These are phyloP conservation scores for Acropora tenuis DNA, from an alignment of 64 coral and sea anemone species.

Conservation along the genomic window DNA sequence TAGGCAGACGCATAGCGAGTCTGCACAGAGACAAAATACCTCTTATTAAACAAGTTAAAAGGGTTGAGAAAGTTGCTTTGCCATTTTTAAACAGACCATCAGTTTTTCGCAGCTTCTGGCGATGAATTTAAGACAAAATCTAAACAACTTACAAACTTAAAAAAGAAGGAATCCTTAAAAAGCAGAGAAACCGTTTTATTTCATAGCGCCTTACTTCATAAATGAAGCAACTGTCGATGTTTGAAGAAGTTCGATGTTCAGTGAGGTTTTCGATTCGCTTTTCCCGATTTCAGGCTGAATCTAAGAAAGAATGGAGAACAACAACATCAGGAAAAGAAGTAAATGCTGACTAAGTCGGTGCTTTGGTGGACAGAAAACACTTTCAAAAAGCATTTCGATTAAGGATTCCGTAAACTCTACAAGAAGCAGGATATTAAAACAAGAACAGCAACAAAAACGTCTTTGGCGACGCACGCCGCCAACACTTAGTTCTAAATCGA, in stretches of 20 bases:
- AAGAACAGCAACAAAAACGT: background rate
- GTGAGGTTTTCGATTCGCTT: background rate
- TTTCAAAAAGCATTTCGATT: background rate
- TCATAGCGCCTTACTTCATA: conserved; percentile 22
- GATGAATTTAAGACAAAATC: too few species aligned
- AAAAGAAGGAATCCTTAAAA: background rate
- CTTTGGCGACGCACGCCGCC: too few species aligned
- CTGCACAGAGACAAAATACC: background rate
- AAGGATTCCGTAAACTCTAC: background rate
- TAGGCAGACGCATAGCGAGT: conserved; percentile 13
- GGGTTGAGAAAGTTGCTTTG: background rate
- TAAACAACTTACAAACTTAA: too few species aligned
- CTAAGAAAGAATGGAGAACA: background rate
- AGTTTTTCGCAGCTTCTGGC: background rate
- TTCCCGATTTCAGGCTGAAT: background rate
- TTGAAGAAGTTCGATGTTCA: conserved; percentile 4
- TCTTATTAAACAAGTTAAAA: background rate
- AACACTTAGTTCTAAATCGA: too few species aligned
- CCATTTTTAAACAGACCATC: background rate
- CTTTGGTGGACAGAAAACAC: background rate
- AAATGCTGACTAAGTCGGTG: background rate
- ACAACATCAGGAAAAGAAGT: background rate
- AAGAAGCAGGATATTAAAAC: background rate
- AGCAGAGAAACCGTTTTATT: background rate
- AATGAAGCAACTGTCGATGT: background rate